These are phyloP conservation scores for Steinernema carpocapsae DNA, from an alignment of 2,888 invertebrate genomes.

Conservation along the genomic window DNA sequence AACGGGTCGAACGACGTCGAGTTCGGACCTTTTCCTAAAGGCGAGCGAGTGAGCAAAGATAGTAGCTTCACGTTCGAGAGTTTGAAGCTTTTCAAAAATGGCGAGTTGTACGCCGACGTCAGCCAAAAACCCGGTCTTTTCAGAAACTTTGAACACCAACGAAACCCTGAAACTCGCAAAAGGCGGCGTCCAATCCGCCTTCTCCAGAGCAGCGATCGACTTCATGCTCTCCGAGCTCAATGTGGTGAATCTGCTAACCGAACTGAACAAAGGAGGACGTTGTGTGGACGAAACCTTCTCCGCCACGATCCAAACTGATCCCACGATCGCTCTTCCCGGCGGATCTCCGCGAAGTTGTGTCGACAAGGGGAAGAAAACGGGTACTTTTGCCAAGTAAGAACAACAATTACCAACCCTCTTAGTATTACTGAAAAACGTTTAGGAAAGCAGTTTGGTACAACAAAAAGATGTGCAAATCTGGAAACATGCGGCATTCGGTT, in stretches of 20 bases:
- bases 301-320: conserved; percentile 38
- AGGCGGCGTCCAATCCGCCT: conserved; percentile 36
- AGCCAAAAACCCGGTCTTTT: no score
- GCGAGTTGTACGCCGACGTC: no score
- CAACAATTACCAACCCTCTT: no score
- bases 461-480: not conserved
- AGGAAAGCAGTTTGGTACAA: not conserved
- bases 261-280: not conserved
- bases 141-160: not conserved
- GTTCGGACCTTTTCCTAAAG: not conserved
- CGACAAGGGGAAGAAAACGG: not conserved
- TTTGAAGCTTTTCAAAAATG: conserved; percentile 40
- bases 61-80: conserved; percentile 42
- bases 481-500: conserved; percentile 34
- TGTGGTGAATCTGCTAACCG: not conserved
- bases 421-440: no score
- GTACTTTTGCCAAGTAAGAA: not conserved
- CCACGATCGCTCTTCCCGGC: conserved; percentile 38
- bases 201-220: conserved; percentile 42
- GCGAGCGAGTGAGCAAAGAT: not conserved
- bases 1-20: conserved; percentile 44
- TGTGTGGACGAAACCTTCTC: conserved; percentile 33
- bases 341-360: not conserved
- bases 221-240: conserved; percentile 33
- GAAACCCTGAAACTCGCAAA: conserved; percentile 35